Conservation (phyloP, 2,113 vertebrate species). For the Ia io region DNA sequence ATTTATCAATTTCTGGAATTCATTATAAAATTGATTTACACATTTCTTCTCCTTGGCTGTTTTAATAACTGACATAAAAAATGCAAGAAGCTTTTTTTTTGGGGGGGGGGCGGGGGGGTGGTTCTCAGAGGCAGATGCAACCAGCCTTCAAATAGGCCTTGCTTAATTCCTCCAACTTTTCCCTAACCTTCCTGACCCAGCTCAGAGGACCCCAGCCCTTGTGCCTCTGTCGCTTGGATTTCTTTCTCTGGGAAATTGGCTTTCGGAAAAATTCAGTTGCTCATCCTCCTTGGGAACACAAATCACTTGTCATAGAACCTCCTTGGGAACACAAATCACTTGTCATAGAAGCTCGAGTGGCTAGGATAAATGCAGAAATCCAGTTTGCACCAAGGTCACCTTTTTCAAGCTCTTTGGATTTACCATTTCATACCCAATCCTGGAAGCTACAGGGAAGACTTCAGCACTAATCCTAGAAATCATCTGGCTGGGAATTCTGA, state of each 20-base stretch:
- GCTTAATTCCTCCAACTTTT: neutral
- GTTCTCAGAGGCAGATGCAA: neutral
- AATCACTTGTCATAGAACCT: neutral
- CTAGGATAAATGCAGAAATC: neutral
- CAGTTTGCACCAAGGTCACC: neutral
- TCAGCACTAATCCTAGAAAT: neutral
- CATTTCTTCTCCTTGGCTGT: conserved; percentile 1
- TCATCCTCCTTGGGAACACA: neutral
- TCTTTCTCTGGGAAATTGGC: neutral
- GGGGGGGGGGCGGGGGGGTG: too few relatives aligned
- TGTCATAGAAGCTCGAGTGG: neutral
- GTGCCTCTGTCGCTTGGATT: neutral
- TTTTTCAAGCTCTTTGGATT: neutral
- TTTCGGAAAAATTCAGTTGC: conserved; percentile 5
- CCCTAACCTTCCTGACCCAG: neutral
- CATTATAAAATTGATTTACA: neutral
- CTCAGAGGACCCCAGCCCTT: neutral
- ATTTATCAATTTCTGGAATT: neutral
- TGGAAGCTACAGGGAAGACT: neutral
- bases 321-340: neutral
- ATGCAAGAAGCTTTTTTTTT: neutral
- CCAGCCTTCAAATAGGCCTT: neutral
- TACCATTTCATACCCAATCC: neutral
- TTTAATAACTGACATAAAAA: conserved; percentile 18
- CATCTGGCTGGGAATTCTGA: neutral